Conservation (phyloP, 2,113 vertebrate species). For the Cichladusa arquata region DNA sequence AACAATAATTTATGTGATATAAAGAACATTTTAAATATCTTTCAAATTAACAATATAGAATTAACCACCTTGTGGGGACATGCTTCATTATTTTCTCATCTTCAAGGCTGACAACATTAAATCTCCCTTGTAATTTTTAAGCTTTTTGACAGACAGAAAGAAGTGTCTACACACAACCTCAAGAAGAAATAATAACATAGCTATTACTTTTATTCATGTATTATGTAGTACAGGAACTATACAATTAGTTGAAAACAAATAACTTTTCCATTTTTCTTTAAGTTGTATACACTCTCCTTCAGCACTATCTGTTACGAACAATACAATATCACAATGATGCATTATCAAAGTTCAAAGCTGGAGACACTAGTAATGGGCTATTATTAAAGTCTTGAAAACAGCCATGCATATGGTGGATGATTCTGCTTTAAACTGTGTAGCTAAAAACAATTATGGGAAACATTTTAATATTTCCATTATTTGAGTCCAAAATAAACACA, state of each 20-base stretch:
- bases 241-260: conserved; percentile 12
- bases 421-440: background rate
- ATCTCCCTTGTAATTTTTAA: conserved; percentile 9
- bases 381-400: background rate
- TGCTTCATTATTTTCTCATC: conserved; percentile 23
- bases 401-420: background rate
- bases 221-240: background rate
- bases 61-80: background rate
- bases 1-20: background rate
- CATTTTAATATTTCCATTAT: background rate
- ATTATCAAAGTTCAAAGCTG: background rate
- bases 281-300: background rate
- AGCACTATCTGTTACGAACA: background rate
- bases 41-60: background rate
- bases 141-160: background rate
- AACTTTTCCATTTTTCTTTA: background rate
- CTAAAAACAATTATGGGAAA: background rate
- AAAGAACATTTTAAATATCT: background rate
- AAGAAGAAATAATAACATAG: background rate
- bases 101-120: conserved; percentile 14
- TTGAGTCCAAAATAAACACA: background rate
- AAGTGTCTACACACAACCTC: background rate
- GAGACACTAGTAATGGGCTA: background rate
- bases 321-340: background rate
- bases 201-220: background rate